Conservation (phyloP, 2,888 invertebrate genomes). For the Campoplex capitator region DNA sequence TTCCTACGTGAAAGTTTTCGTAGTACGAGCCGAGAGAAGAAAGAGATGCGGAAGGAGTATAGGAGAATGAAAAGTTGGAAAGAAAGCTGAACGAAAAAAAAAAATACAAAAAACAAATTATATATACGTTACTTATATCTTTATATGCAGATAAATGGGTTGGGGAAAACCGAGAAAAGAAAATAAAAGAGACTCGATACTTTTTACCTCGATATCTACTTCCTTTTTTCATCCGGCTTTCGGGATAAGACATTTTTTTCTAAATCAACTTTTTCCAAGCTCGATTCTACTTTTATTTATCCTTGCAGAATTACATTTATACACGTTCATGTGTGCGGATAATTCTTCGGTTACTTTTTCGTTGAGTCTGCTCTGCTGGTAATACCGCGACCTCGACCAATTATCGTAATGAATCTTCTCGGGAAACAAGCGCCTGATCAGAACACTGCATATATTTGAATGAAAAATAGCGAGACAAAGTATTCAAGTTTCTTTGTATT, state of each 20-base stretch:
- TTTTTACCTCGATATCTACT: slow-evolving; percentile 27
- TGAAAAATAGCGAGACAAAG: neutral
- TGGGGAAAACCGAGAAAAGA: slow-evolving; percentile 59
- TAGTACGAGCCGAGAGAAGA: slow-evolving; percentile 57
- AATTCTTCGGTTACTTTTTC: neutral
- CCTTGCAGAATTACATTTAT: neutral
- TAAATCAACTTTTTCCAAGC: slow-evolving; percentile 20
- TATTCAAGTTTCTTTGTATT: no score
- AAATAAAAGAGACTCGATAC: slow-evolving; percentile 52
- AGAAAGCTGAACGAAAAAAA: slow-evolving; percentile 45
- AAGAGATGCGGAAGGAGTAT: slow-evolving; percentile 50
- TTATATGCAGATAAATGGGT: slow-evolving; percentile 60
- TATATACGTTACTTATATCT: slow-evolving; percentile 49
- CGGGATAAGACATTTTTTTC: slow-evolving; percentile 33
- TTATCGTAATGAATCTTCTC: slow-evolving; percentile 1
- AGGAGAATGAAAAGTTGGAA: slow-evolving; percentile 50
- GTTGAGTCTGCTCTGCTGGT: slow-evolving; percentile 24
- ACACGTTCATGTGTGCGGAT: neutral
- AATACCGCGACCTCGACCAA: slow-evolving; percentile 14
- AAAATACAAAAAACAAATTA: neutral
- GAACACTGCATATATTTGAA: slow-evolving; percentile 59
- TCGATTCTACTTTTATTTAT: slow-evolving; percentile 31
- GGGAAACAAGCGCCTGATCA: slow-evolving; percentile 38
- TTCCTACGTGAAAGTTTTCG: slow-evolving; percentile 81
- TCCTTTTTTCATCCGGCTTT: slow-evolving; percentile 37